These are phyloP conservation scores for Clavelina lepadiformis DNA, from an alignment of 23 tunicate species.

Conservation along the genomic window DNA sequence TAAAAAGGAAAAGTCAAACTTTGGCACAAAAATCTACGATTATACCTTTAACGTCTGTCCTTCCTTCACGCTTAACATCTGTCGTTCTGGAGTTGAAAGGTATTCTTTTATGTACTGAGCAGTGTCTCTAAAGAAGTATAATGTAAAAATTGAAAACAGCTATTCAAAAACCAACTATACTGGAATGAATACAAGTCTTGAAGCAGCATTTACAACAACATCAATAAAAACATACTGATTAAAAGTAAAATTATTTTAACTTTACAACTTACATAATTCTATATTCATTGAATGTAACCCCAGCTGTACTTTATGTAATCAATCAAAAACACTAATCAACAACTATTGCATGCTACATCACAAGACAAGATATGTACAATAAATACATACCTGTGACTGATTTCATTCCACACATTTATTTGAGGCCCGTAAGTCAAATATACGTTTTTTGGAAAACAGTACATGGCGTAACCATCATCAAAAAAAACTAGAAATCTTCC, in stretches of 20 bases:
- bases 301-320: too few species aligned
- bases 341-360: too few species aligned
- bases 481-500: conserved; percentile 64
- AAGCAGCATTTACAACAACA: too few species aligned
- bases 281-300: too few species aligned
- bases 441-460: conserved; percentile 34
- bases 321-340: too few species aligned
- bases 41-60: conserved; percentile 66
- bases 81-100: conserved; percentile 50
- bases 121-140: conserved; percentile 47
- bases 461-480: conserved; percentile 91
- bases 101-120: conserved; percentile 58
- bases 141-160: too few species aligned
- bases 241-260: too few species aligned
- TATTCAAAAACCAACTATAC: too few species aligned
- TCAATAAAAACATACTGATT: too few species aligned
- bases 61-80: conserved; percentile 47
- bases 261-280: too few species aligned
- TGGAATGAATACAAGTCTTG: too few species aligned
- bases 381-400: conserved; percentile 37
- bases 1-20: background rate
- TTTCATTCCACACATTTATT: conserved; percentile 70
- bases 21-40: background rate
- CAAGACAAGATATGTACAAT: background rate
- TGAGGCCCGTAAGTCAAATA: conserved; percentile 50